A percentile compares a stretch with the other conserved stretches of the same genome.
phyloP scores from a whole-genome alignment of 2,113 vertebrate genomes.

The Leucoraja erinaceus region DNA sequence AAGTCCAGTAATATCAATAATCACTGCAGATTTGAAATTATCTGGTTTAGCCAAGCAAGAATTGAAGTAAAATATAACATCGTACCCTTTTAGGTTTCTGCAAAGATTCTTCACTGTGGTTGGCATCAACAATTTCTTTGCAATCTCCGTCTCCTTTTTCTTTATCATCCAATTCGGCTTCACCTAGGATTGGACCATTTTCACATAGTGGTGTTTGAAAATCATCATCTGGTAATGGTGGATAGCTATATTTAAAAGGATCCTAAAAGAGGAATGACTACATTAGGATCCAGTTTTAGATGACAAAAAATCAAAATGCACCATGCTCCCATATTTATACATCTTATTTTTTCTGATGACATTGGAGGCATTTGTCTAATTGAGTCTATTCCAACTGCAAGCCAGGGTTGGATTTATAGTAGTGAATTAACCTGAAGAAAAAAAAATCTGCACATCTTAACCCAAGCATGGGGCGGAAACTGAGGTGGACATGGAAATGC shows the following conservation, averaged over 20 bases:
- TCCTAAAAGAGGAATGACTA: constrained; percentile 62
- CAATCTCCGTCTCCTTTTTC: constrained; percentile 69
- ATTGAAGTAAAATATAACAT: background rate
- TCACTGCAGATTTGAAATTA: background rate
- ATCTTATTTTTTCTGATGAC: background rate
- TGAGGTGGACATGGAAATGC: too few species aligned
- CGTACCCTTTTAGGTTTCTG: constrained; percentile 80
- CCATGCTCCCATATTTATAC: background rate
- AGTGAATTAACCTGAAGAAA: too few species aligned
- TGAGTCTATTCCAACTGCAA: too few species aligned
- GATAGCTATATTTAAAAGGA: constrained; percentile 89
- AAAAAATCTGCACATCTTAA: too few species aligned
- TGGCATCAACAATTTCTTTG: constrained; percentile 71
- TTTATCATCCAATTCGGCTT: constrained; percentile 84
- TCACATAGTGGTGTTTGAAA: constrained; percentile 90
- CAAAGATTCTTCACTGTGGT: constrained; percentile 64
- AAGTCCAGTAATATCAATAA: background rate
- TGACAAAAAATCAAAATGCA: background rate
- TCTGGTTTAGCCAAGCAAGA: background rate
- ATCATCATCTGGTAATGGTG: constrained; percentile 91
- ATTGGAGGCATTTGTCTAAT: background rate
- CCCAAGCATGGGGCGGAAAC: too few species aligned
- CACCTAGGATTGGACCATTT: constrained; percentile 80
- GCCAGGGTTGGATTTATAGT: too few species aligned
- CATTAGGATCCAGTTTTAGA: background rate